phyloP scores from a whole-genome alignment of 2,113 vertebrate genomes.

The Phrynocephalus versicolor region DNA sequence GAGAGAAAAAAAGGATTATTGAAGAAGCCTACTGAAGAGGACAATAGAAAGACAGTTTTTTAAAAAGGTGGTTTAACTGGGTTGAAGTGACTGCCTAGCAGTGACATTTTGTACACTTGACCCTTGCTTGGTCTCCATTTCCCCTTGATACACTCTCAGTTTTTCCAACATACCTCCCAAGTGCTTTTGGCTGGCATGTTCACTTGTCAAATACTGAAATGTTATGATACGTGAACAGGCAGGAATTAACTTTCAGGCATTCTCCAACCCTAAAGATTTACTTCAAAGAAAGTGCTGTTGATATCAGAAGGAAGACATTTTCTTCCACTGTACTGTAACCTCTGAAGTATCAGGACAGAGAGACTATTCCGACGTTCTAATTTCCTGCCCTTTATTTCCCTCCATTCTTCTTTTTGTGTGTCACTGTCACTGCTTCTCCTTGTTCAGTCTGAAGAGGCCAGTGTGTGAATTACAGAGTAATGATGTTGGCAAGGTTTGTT shows the following conservation, averaged over 20 bases:
- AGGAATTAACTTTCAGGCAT: not conserved
- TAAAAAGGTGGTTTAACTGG: slow-evolving; percentile 9
- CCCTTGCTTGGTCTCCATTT: not conserved
- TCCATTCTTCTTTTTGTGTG: not conserved
- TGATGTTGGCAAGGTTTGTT: not conserved
- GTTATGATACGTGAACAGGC: not conserved
- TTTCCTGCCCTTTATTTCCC: not conserved
- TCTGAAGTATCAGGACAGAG: not conserved
- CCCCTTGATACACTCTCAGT: not conserved
- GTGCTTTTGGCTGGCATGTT: not conserved
- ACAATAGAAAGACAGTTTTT: not conserved
- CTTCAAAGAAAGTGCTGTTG: not conserved
- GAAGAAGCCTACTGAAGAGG: slow-evolving; percentile 48
- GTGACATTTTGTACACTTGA: slow-evolving; percentile 14
- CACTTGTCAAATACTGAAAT: not conserved
- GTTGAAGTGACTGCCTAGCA: not conserved
- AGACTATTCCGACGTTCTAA: not conserved
- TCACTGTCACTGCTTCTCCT: not conserved
- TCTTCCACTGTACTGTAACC: not conserved
- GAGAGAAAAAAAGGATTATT: slow-evolving; percentile 45
- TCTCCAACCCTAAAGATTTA: not conserved
- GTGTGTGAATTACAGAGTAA: not conserved
- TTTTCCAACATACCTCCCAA: not conserved
- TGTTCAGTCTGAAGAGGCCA: not conserved
- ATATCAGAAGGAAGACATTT: not conserved